phyloP scores from a whole-genome alignment of 2,797 vertebrate species.

The Holocentrus rufus region DNA sequence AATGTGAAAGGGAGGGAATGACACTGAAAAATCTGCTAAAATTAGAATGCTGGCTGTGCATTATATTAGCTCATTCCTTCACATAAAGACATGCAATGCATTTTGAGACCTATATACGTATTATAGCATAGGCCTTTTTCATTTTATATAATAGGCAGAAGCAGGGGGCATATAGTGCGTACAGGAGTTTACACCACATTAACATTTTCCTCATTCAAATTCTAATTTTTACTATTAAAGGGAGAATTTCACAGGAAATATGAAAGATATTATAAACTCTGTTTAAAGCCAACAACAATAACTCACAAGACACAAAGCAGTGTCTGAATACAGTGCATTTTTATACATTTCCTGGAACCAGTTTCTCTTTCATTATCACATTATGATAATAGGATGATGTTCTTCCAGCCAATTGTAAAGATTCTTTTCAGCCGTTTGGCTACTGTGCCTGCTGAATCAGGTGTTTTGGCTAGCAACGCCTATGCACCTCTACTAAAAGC shows the following conservation, averaged over 20 bases:
- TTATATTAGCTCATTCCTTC: background rate
- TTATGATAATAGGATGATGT: conserved; percentile 60
- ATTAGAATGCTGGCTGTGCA: background rate
- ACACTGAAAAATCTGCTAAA: background rate
- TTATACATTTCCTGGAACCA: conserved; percentile 7
- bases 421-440: conserved; percentile 50
- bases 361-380: conserved; percentile 34
- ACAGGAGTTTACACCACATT: background rate
- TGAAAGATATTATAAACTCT: background rate
- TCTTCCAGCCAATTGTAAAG: conserved; percentile 38
- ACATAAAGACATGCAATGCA: background rate
- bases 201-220: background rate
- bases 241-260: conserved; percentile 11
- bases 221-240: background rate
- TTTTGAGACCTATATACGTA: conserved; percentile 7
- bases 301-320: conserved; percentile 6
- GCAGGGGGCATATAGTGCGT: background rate
- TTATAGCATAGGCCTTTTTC: background rate
- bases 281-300: conserved; percentile 16
- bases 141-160: background rate
- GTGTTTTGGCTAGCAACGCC: conserved; percentile 36
- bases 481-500: conserved; percentile 43
- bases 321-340: conserved; percentile 7
- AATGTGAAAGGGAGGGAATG: background rate
- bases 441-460: conserved; percentile 57